Evolutionary conservation across 2,797 vertebrate species (phyloP).

Genomic region (Rhinogobio ventralis): DNA sequence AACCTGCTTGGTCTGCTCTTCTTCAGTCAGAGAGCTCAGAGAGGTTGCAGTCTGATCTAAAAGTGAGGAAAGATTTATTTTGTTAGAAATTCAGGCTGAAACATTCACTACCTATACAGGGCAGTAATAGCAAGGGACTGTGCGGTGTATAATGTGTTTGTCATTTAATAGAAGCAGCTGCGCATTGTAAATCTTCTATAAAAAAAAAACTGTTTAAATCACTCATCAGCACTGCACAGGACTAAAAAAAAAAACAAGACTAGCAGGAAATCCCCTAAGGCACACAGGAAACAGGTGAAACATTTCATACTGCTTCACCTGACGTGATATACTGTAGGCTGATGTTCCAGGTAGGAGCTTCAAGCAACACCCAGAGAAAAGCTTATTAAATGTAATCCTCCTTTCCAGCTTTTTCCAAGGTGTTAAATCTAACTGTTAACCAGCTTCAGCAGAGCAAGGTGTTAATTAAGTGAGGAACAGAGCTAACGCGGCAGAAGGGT

Average conservation of each 20-base stretch:
- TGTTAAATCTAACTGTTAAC: slow-evolving; percentile 40
- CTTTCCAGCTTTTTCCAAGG: slow-evolving; percentile 16
- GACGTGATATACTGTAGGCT: not conserved
- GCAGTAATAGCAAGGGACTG: not conserved
- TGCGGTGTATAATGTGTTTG: not conserved
- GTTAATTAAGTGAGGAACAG: slow-evolving; percentile 44
- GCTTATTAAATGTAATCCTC: slow-evolving; percentile 45
- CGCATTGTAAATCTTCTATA: not conserved
- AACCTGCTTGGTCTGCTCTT: slow-evolving; percentile 40
- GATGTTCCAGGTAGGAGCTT: slow-evolving; percentile 24
- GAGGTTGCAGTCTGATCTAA: slow-evolving; percentile 33
- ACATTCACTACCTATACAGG: not conserved
- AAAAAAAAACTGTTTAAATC: not conserved
- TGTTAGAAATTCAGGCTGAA: not conserved
- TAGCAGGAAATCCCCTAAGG: not conserved
- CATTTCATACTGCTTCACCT: not conserved
- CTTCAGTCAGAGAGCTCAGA: slow-evolving; percentile 41
- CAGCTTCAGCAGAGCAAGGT: slow-evolving; percentile 44
- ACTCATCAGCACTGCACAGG: not conserved
- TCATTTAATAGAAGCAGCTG: not conserved
- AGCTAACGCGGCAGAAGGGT: slow-evolving; percentile 21
- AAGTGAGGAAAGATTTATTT: not conserved
- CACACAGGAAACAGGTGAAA: slow-evolving; percentile 3
- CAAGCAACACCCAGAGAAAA: slow-evolving; percentile 12
- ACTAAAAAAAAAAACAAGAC: not conserved